Conservation (phyloP, 1,140 invertebrate genomes). For the Latrodectus geometricus region DNA sequence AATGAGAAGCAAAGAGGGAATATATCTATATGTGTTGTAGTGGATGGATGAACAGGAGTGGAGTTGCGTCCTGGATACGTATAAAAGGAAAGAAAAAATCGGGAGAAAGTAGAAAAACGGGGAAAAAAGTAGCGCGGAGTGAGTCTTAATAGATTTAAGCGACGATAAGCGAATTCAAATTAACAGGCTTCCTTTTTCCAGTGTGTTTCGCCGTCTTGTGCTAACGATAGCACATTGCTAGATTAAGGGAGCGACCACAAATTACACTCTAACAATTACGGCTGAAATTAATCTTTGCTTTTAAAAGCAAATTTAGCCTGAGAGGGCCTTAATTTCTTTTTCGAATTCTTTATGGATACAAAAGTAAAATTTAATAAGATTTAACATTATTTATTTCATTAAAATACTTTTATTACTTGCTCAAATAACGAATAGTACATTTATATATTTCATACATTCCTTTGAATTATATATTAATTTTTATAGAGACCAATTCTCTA, state of each 20-base stretch:
- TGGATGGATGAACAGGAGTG: slow-evolving; percentile 14
- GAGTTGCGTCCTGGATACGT: slow-evolving; percentile 32
- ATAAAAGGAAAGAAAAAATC: slow-evolving; percentile 30
- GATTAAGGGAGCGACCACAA: slow-evolving; percentile 5
- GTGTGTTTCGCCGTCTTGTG: slow-evolving; percentile 47
- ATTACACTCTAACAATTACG: background rate
- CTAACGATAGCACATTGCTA: slow-evolving; percentile 60
- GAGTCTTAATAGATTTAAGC: slow-evolving; percentile 62
- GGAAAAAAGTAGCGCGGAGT: slow-evolving; percentile 54
- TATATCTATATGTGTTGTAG: slow-evolving; percentile 31
- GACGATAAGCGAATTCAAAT: slow-evolving; percentile 62
- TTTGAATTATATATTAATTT: too few species aligned
- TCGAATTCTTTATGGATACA: too few species aligned
- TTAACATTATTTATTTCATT: too few species aligned
- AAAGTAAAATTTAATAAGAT: too few species aligned
- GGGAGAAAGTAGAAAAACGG: slow-evolving; percentile 45
- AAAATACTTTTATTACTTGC: too few species aligned
- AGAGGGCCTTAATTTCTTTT: too few species aligned
- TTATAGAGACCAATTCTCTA: too few species aligned
- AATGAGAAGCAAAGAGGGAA: slow-evolving; percentile 27
- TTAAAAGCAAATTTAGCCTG: too few species aligned
- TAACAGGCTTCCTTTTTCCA: slow-evolving; percentile 60
- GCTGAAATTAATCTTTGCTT: too few species aligned
- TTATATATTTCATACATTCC: too few species aligned
- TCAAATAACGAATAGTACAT: too few species aligned